A percentile compares a stretch with the other conserved stretches of the same genome.
Conservation (phyloP, 2,113 vertebrate genomes). For the Corythaixoides concolor region DNA sequence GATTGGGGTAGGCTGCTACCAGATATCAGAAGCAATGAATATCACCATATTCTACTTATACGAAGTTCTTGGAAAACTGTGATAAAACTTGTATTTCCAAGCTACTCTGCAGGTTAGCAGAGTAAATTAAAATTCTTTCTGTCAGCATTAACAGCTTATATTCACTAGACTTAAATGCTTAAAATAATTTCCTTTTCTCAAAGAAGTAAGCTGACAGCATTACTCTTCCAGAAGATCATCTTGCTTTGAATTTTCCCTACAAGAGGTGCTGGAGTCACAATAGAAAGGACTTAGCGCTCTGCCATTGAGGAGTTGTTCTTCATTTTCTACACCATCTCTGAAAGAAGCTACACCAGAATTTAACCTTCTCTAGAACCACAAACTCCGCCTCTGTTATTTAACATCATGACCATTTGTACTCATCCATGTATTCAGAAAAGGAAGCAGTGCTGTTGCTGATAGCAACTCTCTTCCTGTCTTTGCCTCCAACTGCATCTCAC, state of each 20-base stretch:
- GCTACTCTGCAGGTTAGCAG: not conserved
- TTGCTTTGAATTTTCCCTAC: not conserved
- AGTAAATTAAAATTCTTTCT: not conserved
- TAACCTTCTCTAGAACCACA: not conserved
- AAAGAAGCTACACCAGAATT: not conserved
- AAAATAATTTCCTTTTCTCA: not conserved
- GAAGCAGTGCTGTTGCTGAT: not conserved
- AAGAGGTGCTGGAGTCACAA: not conserved
- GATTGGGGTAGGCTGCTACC: not conserved
- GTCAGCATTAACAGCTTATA: not conserved
- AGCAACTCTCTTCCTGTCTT: not conserved
- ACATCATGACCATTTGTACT: rapidly evolving
- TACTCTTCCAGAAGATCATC: not conserved
- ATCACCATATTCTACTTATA: not conserved
- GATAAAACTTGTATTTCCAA: not conserved
- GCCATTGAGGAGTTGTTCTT: not conserved
- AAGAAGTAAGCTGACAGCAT: not conserved
- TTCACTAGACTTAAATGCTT: not conserved
- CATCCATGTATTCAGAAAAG: not conserved
- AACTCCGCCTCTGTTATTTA: not conserved
- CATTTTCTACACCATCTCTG: not conserved
- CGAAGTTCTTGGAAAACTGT: not conserved
- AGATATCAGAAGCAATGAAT: not conserved
- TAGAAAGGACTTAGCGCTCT: not conserved
- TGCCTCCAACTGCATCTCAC: not conserved